phyloP scores from a whole-genome alignment of 1,140 invertebrate genomes.

The Schmidtea mediterranea region DNA sequence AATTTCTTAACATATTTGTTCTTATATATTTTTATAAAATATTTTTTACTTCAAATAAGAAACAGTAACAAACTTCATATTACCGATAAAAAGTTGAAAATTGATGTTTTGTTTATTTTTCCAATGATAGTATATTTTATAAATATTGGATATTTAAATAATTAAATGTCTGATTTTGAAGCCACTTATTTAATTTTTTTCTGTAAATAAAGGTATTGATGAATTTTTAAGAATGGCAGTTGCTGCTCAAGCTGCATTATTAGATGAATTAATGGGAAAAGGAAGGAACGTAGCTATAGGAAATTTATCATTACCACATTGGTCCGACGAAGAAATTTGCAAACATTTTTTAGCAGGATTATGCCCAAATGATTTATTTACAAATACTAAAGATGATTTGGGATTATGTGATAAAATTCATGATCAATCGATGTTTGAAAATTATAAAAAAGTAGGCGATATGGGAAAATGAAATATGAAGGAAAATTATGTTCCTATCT shows the following conservation, averaged over 20 bases:
- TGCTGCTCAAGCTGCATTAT: slow-evolving; percentile 26
- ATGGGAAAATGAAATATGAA: slow-evolving; percentile 64
- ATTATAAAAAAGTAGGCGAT: slow-evolving; percentile 25
- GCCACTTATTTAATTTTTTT: no score
- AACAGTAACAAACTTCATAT: no score
- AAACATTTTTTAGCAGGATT: slow-evolving; percentile 79
- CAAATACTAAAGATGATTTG: slow-evolving; percentile 70
- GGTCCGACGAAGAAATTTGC: slow-evolving; percentile 79
- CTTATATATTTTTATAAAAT: no score
- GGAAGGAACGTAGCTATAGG: slow-evolving; percentile 66
- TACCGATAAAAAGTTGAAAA: no score
- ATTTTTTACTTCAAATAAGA: no score
- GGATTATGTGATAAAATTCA: slow-evolving; percentile 60
- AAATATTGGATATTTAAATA: neutral
- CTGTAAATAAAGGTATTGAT: no score
- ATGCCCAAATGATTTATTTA: slow-evolving; percentile 84
- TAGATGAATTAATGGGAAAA: slow-evolving; percentile 88
- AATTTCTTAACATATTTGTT: no score
- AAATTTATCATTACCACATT: slow-evolving; percentile 53
- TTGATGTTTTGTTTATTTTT: slow-evolving; percentile 4
- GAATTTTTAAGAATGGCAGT: slow-evolving; percentile 25
- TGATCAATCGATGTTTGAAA: slow-evolving; percentile 42
- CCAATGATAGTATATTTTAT: neutral
- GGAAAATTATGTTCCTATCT: slow-evolving; percentile 79
- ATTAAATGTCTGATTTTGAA: neutral